Conservation (phyloP, 2,113 vertebrate species). For the Laticauda laticaudata region DNA sequence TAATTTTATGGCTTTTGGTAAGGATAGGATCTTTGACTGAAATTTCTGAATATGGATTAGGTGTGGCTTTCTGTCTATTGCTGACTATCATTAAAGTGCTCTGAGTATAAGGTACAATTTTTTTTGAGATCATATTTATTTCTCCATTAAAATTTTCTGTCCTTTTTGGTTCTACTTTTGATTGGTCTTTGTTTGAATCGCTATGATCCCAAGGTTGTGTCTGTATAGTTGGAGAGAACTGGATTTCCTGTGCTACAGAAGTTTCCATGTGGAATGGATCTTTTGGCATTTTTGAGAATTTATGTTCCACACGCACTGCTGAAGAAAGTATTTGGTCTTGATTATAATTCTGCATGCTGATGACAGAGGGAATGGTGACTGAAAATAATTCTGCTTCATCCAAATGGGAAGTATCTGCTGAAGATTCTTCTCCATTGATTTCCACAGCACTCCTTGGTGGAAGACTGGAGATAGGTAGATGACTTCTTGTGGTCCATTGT, state of each 20-base stretch:
- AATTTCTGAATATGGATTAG: slow-evolving; percentile 20
- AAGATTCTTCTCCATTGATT: slow-evolving; percentile 59
- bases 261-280: background rate
- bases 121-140: background rate
- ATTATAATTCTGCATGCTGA: background rate
- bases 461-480: slow-evolving; percentile 41
- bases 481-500: background rate
- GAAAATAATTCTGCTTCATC: slow-evolving; percentile 61
- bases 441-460: background rate
- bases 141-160: background rate
- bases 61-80: background rate
- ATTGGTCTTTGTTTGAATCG: slow-evolving; percentile 7
- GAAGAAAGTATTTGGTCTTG: background rate
- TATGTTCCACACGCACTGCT: background rate
- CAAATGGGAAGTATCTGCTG: slow-evolving; percentile 47
- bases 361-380: slow-evolving; percentile 26
- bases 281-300: slow-evolving; percentile 18
- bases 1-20: slow-evolving; percentile 16
- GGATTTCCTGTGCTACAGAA: rapidly evolving
- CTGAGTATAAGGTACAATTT: slow-evolving; percentile 10
- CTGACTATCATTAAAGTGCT: background rate
- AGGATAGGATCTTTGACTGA: slow-evolving; percentile 15
- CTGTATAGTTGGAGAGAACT: background rate
- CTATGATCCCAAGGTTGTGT: background rate
- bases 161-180: slow-evolving; percentile 12